Conservation (phyloP, 23 tunicate genomes). For the Trididemnum miniatum region DNA sequence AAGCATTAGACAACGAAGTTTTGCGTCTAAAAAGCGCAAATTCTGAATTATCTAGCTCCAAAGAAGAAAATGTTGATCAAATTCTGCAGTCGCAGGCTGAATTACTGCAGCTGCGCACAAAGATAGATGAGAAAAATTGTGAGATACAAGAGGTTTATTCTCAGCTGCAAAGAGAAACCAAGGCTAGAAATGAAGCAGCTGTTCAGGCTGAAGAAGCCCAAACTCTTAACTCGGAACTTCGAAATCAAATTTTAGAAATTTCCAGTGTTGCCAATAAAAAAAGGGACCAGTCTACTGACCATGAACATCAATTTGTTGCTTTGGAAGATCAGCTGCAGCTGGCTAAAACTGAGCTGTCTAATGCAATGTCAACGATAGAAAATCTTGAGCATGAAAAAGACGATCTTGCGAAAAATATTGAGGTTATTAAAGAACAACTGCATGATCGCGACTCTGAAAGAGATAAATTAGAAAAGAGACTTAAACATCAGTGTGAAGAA, state of each 20-base stretch:
- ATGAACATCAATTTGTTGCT: not conserved
- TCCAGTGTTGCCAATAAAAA: no score
- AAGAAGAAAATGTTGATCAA: no score
- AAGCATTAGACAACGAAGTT: no score
- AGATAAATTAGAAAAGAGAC: not conserved
- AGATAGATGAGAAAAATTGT: no score
- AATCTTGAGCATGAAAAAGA: not conserved
- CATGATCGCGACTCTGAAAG: not conserved
- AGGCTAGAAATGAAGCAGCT: not conserved
- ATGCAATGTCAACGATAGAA: not conserved
- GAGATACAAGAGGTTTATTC: no score
- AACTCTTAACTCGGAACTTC: not conserved
- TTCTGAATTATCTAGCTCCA: no score
- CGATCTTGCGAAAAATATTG: not conserved
- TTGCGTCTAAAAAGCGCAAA: no score
- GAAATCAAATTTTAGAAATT: not conserved
- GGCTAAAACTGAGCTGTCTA: not conserved
- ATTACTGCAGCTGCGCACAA: no score
- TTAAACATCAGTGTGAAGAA: not conserved
- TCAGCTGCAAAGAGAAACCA: no score
- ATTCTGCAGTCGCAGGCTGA: no score
- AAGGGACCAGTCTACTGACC: no score
- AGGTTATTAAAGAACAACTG: not conserved
- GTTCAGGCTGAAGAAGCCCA: not conserved
- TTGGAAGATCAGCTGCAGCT: not conserved